phyloP scores from a whole-genome alignment of 2,888 invertebrate genomes.

The Koerneria pararmatus region DNA sequence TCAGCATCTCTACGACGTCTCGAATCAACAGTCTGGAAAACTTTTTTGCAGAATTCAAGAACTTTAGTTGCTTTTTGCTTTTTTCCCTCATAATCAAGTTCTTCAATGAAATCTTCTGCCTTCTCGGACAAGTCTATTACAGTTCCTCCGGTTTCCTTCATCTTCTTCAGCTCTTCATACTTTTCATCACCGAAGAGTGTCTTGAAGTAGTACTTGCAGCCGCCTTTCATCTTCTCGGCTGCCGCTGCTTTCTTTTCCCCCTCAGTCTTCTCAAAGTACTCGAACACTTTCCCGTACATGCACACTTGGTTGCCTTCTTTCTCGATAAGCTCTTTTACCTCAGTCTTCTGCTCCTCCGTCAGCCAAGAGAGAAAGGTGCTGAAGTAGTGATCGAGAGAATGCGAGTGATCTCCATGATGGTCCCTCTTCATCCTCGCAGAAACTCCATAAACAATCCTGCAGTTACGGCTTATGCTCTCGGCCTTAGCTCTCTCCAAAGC shows the following conservation, averaged over 20 bases:
- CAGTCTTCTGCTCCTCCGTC: constrained; percentile 10
- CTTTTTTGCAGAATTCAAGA: constrained; percentile 27
- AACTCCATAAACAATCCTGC: background rate
- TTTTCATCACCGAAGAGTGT: constrained; percentile 37
- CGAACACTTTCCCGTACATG: constrained; percentile 17
- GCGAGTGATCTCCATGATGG: background rate
- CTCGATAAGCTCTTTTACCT: constrained; percentile 19
- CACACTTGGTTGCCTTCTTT: background rate
- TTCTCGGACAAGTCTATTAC: background rate
- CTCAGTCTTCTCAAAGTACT: constrained; percentile 23
- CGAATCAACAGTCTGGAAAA: constrained; percentile 26
- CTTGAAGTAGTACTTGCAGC: constrained; percentile 22
- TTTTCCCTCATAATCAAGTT: constrained; percentile 26
- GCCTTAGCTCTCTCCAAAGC: background rate
- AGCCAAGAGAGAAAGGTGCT: constrained; percentile 20
- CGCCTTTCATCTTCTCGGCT: constrained; percentile 24
- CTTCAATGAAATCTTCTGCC: constrained; percentile 28
- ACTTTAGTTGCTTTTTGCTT: constrained; percentile 20
- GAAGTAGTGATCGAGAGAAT: background rate
- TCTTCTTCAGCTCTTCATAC: constrained; percentile 30
- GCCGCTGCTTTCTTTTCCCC: constrained; percentile 31
- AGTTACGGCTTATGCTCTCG: background rate
- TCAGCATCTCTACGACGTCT: no score
- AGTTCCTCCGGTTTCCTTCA: constrained; percentile 41
- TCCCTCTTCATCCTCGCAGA: background rate